A percentile compares a stretch with the other conserved stretches of the same genome.
These are phyloP conservation scores for Phalacrocorax carbo DNA, from an alignment of 2,113 vertebrate genomes.

Conservation along the genomic window DNA sequence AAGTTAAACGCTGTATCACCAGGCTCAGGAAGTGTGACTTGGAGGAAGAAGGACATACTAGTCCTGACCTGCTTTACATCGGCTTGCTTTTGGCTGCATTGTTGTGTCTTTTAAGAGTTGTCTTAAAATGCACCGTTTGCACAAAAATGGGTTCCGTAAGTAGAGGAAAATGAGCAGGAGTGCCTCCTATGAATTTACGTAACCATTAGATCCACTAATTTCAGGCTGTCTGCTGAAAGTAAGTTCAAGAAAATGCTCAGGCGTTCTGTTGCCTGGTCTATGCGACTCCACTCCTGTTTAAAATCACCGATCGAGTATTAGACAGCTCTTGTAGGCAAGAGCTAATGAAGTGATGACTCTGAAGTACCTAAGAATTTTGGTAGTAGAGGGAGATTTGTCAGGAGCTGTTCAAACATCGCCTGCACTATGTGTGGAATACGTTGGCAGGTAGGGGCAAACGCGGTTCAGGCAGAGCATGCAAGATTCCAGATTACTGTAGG, in stretches of 20 bases:
- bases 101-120: background rate
- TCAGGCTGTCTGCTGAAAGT: background rate
- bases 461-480: background rate
- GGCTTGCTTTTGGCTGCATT: background rate
- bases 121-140: background rate
- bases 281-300: background rate
- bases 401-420: background rate
- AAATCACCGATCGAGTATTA: background rate
- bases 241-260: background rate
- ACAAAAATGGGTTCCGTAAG: background rate
- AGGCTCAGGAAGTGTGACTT: background rate
- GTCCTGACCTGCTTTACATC: background rate
- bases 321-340: background rate
- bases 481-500: background rate
- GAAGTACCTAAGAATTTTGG: background rate
- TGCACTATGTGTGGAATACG: rapidly evolving
- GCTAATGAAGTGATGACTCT: background rate
- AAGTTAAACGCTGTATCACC: background rate
- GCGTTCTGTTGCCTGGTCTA: background rate
- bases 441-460: background rate
- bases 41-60: background rate
- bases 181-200: background rate
- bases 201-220: background rate
- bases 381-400: background rate
- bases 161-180: background rate